These are phyloP conservation scores for Nephila pilipes DNA, from an alignment of 1,140 invertebrate species.

Conservation along the genomic window DNA sequence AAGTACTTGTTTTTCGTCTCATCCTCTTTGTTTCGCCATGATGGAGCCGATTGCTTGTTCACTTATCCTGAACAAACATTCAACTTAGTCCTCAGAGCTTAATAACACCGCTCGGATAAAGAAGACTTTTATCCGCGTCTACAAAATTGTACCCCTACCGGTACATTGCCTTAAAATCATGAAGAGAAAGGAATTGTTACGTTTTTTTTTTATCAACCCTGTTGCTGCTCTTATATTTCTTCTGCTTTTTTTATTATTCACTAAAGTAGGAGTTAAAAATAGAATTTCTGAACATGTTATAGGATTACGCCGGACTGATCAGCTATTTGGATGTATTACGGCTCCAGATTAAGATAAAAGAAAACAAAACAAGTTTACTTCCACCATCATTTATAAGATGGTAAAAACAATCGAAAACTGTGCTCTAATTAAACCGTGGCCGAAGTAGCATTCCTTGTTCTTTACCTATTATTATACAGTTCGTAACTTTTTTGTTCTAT, in stretches of 20 bases:
- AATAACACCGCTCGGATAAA: background rate
- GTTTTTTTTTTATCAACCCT: background rate
- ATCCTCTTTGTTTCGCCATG: conserved; percentile 6
- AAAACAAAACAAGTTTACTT: too few relatives aligned
- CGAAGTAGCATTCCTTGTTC: too few relatives aligned
- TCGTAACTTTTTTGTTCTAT: too few relatives aligned
- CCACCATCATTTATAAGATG: too few relatives aligned
- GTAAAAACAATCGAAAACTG: too few relatives aligned
- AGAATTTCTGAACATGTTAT: background rate
- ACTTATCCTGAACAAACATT: conserved; percentile 3
- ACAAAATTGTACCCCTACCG: background rate
- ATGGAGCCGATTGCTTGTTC: background rate
- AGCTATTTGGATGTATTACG: background rate
- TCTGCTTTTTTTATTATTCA: background rate
- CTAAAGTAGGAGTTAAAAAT: background rate
- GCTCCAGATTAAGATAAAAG: background rate
- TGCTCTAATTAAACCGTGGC: too few relatives aligned
- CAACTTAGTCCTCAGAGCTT: conserved; percentile 1
- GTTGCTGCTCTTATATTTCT: background rate
- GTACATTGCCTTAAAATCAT: background rate
- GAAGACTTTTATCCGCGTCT: background rate
- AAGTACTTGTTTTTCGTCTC: background rate
- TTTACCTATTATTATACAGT: too few relatives aligned
- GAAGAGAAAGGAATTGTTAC: background rate
- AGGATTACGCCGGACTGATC: background rate